A percentile compares a stretch with the other conserved stretches of the same genome.
These are phyloP conservation scores for Trissolcus basalis DNA, from an alignment of 1,140 invertebrate species.

Conservation along the genomic window DNA sequence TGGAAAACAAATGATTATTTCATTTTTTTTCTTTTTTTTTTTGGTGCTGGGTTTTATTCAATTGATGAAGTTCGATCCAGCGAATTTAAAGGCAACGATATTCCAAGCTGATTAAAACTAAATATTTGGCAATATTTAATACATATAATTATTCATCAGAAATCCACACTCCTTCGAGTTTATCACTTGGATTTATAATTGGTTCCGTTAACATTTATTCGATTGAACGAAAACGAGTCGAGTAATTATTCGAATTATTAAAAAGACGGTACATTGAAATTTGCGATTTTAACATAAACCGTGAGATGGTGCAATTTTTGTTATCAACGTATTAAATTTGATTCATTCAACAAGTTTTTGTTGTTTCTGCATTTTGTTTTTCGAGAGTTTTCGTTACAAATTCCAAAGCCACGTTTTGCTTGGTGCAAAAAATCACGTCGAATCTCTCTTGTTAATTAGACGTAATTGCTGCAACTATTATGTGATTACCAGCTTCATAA, in stretches of 20 bases:
- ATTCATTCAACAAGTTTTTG: too few relatives aligned
- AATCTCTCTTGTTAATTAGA: constrained; percentile 18
- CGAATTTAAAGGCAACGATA: background rate
- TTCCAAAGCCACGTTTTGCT: too few relatives aligned
- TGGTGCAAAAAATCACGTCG: too few relatives aligned
- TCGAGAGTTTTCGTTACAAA: too few relatives aligned
- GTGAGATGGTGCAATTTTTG: too few relatives aligned
- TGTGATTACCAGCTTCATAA: background rate
- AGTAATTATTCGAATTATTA: constrained; percentile 13
- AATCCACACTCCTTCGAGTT: background rate
- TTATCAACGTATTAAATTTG: too few relatives aligned
- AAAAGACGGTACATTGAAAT: constrained; percentile 16
- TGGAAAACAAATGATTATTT: too few relatives aligned
- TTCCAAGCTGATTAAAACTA: background rate
- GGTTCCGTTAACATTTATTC: constrained; percentile 11
- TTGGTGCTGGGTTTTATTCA: background rate
- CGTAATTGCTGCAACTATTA: constrained; percentile 44
- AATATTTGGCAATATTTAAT: constrained; percentile 4
- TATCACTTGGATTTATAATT: background rate
- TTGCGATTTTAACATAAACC: background rate
- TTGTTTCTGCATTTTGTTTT: too few relatives aligned
- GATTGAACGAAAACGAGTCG: constrained; percentile 1
- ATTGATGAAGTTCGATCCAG: background rate
- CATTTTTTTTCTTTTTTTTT: too few relatives aligned
- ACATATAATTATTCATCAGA: background rate